A percentile compares a stretch with the other conserved stretches of the same genome.
These are phyloP conservation scores for Apteryx owenii DNA, from an alignment of 2,113 vertebrate genomes.

Conservation along the genomic window DNA sequence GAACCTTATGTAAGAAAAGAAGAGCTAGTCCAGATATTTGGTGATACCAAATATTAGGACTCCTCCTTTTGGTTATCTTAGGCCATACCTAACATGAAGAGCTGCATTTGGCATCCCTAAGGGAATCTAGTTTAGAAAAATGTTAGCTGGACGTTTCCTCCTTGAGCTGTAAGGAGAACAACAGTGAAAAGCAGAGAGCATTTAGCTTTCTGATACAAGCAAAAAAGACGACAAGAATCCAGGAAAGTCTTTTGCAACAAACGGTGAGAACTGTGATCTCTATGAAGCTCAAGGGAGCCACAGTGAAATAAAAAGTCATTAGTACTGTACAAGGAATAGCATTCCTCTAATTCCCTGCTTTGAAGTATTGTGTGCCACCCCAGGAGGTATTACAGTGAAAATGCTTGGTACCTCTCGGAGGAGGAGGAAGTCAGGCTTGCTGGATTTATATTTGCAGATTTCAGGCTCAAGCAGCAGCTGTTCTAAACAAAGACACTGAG, in stretches of 20 bases:
- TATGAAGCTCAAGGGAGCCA: rapidly evolving
- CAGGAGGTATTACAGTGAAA: rapidly evolving
- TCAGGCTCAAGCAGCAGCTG: rapidly evolving
- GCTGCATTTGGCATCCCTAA: not conserved
- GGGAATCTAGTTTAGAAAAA: not conserved
- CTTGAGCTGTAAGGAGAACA: not conserved
- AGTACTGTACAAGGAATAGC: too few relatives aligned
- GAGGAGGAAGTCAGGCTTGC: not conserved
- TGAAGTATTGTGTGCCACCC: not conserved
- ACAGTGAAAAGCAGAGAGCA: rapidly evolving
- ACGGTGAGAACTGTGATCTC: rapidly evolving
- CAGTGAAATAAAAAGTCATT: rapidly evolving
- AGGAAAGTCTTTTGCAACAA: rapidly evolving
- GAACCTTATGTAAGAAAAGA: not conserved
- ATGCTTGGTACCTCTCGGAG: rapidly evolving
- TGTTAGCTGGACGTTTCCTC: not conserved
- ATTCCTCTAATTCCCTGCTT: not conserved
- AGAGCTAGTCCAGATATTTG: not conserved
- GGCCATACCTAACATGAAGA: not conserved
- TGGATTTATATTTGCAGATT: not conserved
- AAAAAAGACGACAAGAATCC: rapidly evolving
- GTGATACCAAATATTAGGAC: too few relatives aligned
- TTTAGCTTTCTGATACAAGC: rapidly evolving
- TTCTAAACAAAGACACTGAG: not conserved
- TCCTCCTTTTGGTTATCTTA: not conserved